Evolutionary conservation across 2,797 vertebrate genomes (phyloP), one percentile per base, ranked within the genome.

Genomic region (Sebastes hopkinsi): DNA sequence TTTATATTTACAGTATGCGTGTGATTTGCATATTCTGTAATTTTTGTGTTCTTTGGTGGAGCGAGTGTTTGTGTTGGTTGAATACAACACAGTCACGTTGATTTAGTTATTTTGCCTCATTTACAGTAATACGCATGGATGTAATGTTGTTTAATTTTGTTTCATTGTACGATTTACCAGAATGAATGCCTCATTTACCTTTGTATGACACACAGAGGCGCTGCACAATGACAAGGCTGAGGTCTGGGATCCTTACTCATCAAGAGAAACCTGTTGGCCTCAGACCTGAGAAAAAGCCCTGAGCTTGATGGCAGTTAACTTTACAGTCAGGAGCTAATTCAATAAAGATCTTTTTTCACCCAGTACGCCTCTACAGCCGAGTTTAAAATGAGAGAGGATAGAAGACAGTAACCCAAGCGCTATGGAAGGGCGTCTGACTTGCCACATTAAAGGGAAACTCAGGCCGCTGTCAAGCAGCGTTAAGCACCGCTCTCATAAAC

Each of bases 341-440:
- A 93, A 94, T 94, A 94, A 92, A 90, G 90, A 73, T 92, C 77
- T 72, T 68, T 88, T 94, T 93, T 82, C 89, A 85, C 66, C 67
- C 23, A 46, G 32, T 70, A 29, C 2, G 56, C 65, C 74, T 80
- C 85, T 72, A 77, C 79, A 82, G 36, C 54, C 27, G 65, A 69
- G 78, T 71, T 72, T 72, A 83, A 89, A 94, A 83, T 88, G 79
- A 81, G 84, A 88, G 71, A 60, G 62, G 80, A 82, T 82, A 59
- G 79, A 86, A 87, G 83, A 93, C 72, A 81, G 86, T 84, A 89
- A 90, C 85, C 61, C 62, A 87, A 89, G 87, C 32, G 71, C 87
- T 75, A 54, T 83, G 73, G 87, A 86, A 87, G 68, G 67, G 65
- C 27, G 70, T 87, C 79, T 87, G 65, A 91, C 79, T 89, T 61